These are phyloP conservation scores for Dipodomys spectabilis DNA, from an alignment of 2,113 vertebrate species.

Conservation along the genomic window DNA sequence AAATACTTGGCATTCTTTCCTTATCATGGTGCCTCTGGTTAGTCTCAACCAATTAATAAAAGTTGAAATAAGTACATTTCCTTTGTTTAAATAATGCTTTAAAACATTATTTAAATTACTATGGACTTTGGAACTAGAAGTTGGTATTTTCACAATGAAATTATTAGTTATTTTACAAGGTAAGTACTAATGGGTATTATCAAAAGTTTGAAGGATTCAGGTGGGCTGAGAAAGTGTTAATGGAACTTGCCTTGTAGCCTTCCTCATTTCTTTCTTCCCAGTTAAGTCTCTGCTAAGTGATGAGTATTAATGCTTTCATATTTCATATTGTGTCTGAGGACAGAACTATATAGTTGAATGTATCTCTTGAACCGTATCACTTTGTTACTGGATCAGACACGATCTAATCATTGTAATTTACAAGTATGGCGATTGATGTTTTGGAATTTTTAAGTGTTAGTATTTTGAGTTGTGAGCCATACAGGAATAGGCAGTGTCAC, in stretches of 20 bases:
- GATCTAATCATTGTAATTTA: background rate
- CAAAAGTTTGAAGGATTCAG: background rate
- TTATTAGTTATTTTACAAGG: conserved; percentile 73
- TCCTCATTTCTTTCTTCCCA: background rate
- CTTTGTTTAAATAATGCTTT: conserved; percentile 62
- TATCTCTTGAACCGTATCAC: background rate
- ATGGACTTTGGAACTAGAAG: conserved; percentile 65
- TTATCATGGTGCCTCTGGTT: background rate
- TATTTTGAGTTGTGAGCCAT: background rate
- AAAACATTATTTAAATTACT: background rate
- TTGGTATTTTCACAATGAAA: conserved; percentile 63
- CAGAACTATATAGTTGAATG: background rate
- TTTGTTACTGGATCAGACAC: background rate
- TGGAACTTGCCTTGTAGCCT: background rate
- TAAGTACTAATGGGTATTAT: conserved; percentile 75
- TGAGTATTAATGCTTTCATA: background rate
- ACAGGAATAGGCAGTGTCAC: background rate
- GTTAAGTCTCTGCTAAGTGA: background rate
- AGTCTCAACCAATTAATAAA: conserved; percentile 30
- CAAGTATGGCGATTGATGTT: background rate
- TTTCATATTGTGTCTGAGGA: conserved; percentile 14
- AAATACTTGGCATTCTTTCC: conserved; percentile 33
- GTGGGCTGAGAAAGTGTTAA: background rate
- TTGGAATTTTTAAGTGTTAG: conserved; percentile 39
- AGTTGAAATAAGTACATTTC: conserved; percentile 37